A percentile compares a stretch with the other conserved stretches of the same genome.
Evolutionary conservation across 2,113 vertebrate species (phyloP).

Genomic region (western clawed frog (Xenopus tropicalis)): DNA sequence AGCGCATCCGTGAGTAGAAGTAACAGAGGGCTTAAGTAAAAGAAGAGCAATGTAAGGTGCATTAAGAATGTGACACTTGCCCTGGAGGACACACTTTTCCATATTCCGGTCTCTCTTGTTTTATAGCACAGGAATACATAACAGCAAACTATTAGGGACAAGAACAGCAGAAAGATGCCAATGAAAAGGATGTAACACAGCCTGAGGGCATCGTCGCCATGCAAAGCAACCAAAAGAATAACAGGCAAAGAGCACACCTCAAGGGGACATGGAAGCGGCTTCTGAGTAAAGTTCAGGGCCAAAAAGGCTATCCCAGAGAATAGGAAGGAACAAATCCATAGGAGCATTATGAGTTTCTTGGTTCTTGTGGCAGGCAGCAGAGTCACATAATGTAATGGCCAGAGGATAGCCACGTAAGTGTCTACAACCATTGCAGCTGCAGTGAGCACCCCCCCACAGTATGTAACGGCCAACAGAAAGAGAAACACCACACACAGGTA

Average conservation of each 20-base stretch:
- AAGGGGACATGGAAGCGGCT: constrained; percentile 49
- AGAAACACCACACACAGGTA: constrained; percentile 59
- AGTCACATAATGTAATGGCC: constrained; percentile 61
- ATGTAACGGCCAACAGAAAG: constrained; percentile 59
- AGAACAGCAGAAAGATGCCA: constrained; percentile 54
- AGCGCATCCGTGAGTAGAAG: constrained; percentile 60
- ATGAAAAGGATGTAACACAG: constrained; percentile 63
- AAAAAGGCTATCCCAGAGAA: constrained; percentile 59
- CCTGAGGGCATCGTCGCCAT: constrained; percentile 55
- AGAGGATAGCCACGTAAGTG: constrained; percentile 63
- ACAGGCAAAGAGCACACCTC: constrained; percentile 60
- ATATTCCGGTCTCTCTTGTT: constrained; percentile 62
- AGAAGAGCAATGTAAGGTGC: constrained; percentile 68
- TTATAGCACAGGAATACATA: constrained; percentile 65
- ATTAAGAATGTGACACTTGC: constrained; percentile 70
- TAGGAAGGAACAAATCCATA: constrained; percentile 56
- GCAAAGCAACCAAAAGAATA: constrained; percentile 60
- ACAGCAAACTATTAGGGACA: constrained; percentile 63
- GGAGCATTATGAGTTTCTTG: constrained; percentile 51
- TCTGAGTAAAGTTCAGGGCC: constrained; percentile 54
- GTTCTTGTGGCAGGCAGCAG: constrained; percentile 60
- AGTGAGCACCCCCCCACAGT: constrained; percentile 65
- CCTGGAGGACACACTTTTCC: constrained; percentile 61
- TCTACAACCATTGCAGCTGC: constrained; percentile 66
- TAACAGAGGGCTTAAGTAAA: constrained; percentile 67